Base-by-base conservation (phyloP, 2,888 invertebrate genomes). In the Alcis repandata region DNA sequence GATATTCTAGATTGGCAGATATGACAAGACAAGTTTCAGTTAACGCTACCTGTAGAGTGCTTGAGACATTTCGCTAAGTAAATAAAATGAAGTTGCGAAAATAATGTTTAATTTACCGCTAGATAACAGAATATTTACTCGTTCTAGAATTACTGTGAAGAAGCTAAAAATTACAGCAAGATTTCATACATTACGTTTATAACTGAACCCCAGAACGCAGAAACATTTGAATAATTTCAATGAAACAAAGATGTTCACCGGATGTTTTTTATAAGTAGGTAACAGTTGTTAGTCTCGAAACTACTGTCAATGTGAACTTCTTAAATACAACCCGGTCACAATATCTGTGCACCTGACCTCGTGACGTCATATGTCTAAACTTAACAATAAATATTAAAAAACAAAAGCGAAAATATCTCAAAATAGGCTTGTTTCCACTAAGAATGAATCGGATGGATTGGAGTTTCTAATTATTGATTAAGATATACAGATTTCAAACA, bases 251-350 rank as follows among this genome's bases (percentile, higher is more conserved):
- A 75, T 74, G 67, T 59, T 74, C 70, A 77, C 81, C 83, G 82
- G 81, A 84, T 83, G 80, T 71, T 83, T 84, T 85, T 83, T 61
- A 75, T 74, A 82, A 85, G 15, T 74, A 82, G 84, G 15, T 85
- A 86, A 87, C 84, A 80, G 80, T 76, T 68, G 33, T 41, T 64
- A 36, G 32, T 49, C 41, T 32, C 45, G 46, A 51, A 59, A 46
- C 38, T 54, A 41, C 49, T 56, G 62, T 40, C 61, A 56, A 32
- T 54, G 56, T 49, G 41, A 49, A 49, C 20, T 9, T 54, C 11
- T 22, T 1, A 22, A 19, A n/a, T n/a, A n/a, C n/a, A n/a, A n/a
- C n/a, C n/a, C n/a, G n/a, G n/a, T n/a, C n/a, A n/a, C n/a, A n/a
- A n/a, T n/a, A n/a, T n/a, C n/a, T n/a, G n/a, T n/a, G n/a, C n/a